These are phyloP conservation scores for Baronia brevicornis DNA, from an alignment of 2,888 invertebrate species.

Conservation along the genomic window DNA sequence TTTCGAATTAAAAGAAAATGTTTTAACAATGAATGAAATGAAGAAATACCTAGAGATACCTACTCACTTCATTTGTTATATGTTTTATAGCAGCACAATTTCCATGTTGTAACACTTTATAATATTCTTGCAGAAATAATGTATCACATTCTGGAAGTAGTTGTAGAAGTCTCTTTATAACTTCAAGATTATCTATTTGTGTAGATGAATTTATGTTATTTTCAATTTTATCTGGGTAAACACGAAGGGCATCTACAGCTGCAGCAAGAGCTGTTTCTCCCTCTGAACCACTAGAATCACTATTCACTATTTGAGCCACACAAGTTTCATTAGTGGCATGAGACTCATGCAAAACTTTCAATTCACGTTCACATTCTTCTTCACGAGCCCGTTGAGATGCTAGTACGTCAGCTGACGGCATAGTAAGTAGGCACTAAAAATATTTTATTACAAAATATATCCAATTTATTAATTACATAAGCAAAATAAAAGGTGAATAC, in stretches of 20 bases:
- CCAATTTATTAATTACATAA: too few relatives aligned
- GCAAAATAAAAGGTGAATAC: background rate
- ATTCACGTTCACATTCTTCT: constrained; percentile 17
- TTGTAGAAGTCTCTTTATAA: constrained; percentile 8
- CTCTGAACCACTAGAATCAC: constrained; percentile 18
- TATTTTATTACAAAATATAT: too few relatives aligned
- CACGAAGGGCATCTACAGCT: constrained; percentile 12
- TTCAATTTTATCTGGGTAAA: constrained; percentile 4
- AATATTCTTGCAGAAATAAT: constrained; percentile 13
- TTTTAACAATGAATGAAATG: too few relatives aligned
- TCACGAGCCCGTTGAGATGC: constrained; percentile 20
- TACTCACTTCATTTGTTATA: constrained; percentile 10
- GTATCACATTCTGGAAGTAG: constrained; percentile 8
- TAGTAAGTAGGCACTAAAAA: constrained; percentile 15
- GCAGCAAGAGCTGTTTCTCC: constrained; percentile 15
- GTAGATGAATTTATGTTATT: background rate
- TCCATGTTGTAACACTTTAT: constrained; percentile 10
- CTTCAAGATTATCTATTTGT: constrained; percentile 4
- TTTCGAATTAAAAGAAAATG: too few relatives aligned
- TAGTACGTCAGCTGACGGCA: constrained; percentile 20
- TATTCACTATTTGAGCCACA: background rate
- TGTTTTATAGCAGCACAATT: constrained; percentile 1
- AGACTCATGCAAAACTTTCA: constrained; percentile 7
- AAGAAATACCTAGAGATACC: too few relatives aligned
- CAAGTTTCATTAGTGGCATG: constrained; percentile 12